phyloP scores from a whole-genome alignment of 2,888 invertebrate genomes.

The Trachelus troglodyta region DNA sequence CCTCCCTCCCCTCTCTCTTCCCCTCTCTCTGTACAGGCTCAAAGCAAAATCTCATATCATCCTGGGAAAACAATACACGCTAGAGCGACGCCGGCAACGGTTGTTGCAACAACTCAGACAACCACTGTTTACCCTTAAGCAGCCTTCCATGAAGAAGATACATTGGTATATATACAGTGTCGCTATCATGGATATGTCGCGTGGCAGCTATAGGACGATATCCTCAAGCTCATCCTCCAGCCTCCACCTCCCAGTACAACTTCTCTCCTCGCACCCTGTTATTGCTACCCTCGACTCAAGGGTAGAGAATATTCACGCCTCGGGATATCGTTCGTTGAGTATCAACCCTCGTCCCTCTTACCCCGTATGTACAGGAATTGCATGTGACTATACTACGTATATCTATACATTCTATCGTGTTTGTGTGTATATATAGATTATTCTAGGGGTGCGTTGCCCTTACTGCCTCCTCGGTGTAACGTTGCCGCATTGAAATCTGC shows the following conservation, averaged over 20 bases:
- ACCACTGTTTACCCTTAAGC: not conserved
- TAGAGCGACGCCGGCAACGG: not conserved
- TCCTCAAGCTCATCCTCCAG: not conserved
- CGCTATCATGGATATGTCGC: not conserved
- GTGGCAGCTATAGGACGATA: not conserved
- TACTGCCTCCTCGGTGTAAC: not conserved
- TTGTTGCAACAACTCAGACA: not conserved
- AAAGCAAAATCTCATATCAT: conserved; percentile 4
- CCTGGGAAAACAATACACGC: conserved; percentile 4
- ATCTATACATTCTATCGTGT: not conserved
- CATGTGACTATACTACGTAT: not conserved
- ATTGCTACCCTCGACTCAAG: not conserved
- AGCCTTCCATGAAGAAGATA: not conserved
- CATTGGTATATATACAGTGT: not conserved
- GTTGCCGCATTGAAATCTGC: not conserved
- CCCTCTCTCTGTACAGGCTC: not conserved
- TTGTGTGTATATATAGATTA: not conserved
- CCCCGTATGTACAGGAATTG: not conserved
- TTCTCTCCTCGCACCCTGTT: not conserved
- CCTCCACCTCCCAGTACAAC: not conserved
- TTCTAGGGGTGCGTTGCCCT: not conserved
- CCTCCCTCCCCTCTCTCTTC: not conserved
- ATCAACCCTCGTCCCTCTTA: not conserved
- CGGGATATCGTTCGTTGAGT: not conserved
- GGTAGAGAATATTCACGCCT: not conserved